A percentile compares a stretch with the other conserved stretches of the same genome.
Evolutionary conservation across 2,888 invertebrate species (phyloP).

Genomic region (Adela reaumurella): DNA sequence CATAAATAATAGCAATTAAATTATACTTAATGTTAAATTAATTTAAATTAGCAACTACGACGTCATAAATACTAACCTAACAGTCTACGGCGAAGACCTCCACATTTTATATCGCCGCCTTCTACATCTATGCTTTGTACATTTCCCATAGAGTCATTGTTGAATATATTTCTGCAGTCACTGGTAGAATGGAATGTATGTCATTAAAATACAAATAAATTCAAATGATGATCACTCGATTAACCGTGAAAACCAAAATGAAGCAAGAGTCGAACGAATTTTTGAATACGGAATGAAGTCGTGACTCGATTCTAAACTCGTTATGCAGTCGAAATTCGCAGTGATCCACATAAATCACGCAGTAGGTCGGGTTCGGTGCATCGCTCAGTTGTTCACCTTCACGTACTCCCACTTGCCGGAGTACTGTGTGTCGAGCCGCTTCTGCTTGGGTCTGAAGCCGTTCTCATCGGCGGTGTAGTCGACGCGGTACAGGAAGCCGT

Average conservation of each 20-base stretch:
- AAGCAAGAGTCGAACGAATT: too few relatives aligned
- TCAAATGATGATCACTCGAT: too few relatives aligned
- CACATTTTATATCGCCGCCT: too few relatives aligned
- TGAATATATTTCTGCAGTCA: too few relatives aligned
- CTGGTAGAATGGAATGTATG: too few relatives aligned
- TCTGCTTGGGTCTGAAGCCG: conserved; percentile 45
- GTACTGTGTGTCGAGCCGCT: conserved; percentile 44
- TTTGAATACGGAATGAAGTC: too few relatives aligned
- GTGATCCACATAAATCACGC: background rate
- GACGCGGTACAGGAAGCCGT: conserved; percentile 49
- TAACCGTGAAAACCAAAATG: too few relatives aligned
- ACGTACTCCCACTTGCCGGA: conserved; percentile 49
- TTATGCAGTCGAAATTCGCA: background rate
- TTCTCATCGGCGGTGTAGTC: conserved; percentile 53
- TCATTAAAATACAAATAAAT: too few relatives aligned
- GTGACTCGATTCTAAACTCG: too few relatives aligned
- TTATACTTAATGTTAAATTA: conserved; percentile 10
- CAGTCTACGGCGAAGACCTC: too few relatives aligned
- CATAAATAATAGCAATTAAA: conserved; percentile 40
- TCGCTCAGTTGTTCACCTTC: conserved; percentile 20
- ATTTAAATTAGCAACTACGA: background rate
- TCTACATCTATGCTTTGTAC: too few relatives aligned
- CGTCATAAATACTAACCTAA: background rate
- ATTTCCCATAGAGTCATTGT: too few relatives aligned
- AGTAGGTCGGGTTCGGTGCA: background rate